These are phyloP conservation scores for Drosophila arizonae DNA, from an alignment of 1,140 invertebrate genomes.

Conservation along the genomic window DNA sequence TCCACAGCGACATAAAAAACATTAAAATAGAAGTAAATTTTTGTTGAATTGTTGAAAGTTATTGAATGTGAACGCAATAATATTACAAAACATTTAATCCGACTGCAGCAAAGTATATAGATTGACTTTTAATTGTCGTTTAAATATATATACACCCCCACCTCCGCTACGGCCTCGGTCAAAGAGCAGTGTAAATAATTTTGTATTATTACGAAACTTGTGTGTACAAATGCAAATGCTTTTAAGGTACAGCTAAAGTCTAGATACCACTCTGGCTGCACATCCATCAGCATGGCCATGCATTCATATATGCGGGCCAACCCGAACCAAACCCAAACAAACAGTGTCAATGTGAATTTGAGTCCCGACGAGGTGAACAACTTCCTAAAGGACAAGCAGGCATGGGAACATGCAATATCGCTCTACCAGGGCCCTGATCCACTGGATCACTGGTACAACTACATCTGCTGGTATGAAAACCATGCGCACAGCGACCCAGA, in stretches of 20 bases:
- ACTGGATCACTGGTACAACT: conserved; percentile 93
- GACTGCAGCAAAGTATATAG: neutral
- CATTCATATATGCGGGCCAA: conserved; percentile 65
- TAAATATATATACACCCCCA: neutral
- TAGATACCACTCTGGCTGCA: conserved; percentile 2
- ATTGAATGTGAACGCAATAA: conserved; percentile 19
- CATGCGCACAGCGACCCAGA: conserved; percentile 93
- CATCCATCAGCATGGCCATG: conserved; percentile 55
- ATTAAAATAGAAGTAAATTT: conserved; percentile 38
- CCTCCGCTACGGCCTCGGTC: conserved; percentile 18
- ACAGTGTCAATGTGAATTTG: conserved; percentile 28
- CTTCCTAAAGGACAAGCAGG: conserved; percentile 82
- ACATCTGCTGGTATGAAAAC: conserved; percentile 95
- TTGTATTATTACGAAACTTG: conserved; percentile 51
- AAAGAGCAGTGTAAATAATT: conserved; percentile 33
- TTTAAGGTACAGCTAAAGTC: conserved; percentile 3
- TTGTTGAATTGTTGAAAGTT: conserved; percentile 32
- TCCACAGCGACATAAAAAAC: conserved; percentile 42
- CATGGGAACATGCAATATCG: conserved; percentile 91
- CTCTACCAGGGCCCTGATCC: conserved; percentile 93
- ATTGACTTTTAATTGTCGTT: conserved; percentile 2
- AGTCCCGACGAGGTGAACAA: conserved; percentile 74
- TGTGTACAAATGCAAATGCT: conserved; percentile 23
- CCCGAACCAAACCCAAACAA: conserved; percentile 46
- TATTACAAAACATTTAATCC: neutral